Evolutionary conservation across 2,797 vertebrate genomes (phyloP).

Genomic region (Gymnodraco acuticeps): DNA sequence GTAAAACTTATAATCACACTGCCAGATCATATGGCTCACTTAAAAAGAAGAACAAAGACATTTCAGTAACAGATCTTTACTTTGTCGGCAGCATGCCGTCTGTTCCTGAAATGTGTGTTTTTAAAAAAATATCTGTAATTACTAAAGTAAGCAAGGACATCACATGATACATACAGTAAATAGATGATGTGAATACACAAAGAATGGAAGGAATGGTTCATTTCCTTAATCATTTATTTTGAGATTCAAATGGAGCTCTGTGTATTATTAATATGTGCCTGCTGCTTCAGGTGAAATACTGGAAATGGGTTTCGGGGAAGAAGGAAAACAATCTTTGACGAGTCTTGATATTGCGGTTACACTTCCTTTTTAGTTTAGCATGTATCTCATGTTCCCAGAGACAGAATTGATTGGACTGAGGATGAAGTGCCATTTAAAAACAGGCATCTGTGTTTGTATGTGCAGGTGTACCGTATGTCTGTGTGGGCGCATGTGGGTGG

Average conservation of each 20-base stretch:
- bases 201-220: background rate
- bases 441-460: constrained; percentile 9
- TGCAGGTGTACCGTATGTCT: constrained; percentile 20
- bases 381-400: constrained; percentile 42
- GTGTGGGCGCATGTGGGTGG: constrained; percentile 69
- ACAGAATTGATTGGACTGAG: constrained; percentile 42
- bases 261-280: background rate
- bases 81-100: constrained; percentile 22
- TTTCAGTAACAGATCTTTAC: constrained; percentile 36
- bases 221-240: background rate
- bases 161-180: background rate
- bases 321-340: constrained; percentile 23
- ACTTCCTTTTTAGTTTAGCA: constrained; percentile 32
- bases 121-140: too few relatives aligned
- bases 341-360: constrained; percentile 27
- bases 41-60: constrained; percentile 18
- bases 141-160: background rate
- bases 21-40: constrained; percentile 16
- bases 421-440: constrained; percentile 36
- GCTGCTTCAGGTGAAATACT: constrained; percentile 24
- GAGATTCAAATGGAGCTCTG: background rate
- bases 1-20: constrained; percentile 34
- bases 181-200: constrained; percentile 5
- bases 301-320: constrained; percentile 8
- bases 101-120: constrained; percentile 5